Evolutionary conservation across 2,888 invertebrate species (phyloP).

Genomic region (Diaperis boleti): DNA sequence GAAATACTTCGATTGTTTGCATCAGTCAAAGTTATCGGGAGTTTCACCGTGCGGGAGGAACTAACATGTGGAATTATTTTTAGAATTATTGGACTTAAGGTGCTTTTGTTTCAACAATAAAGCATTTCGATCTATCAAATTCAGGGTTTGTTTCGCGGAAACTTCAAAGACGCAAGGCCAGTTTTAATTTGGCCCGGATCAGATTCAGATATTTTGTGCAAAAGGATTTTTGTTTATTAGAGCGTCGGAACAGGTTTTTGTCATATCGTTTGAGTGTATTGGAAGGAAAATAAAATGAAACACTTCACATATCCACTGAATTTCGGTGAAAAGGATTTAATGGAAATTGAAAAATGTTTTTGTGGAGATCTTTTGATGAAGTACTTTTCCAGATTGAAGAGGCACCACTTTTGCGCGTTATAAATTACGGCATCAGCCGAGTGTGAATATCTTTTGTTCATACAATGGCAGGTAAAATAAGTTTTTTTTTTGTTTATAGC

Average conservation of each 20-base stretch:
- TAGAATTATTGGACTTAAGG: background rate
- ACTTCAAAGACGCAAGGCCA: constrained; percentile 4
- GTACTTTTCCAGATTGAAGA: constrained; percentile 22
- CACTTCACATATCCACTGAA: constrained; percentile 29
- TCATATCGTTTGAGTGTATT: constrained; percentile 30
- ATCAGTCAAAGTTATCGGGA: background rate
- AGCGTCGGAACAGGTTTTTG: constrained; percentile 25
- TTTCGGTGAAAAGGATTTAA: constrained; percentile 25
- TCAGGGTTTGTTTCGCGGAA: background rate
- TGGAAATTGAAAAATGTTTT: constrained; percentile 31
- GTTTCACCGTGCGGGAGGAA: background rate
- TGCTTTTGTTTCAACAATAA: constrained; percentile 3
- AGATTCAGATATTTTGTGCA: constrained; percentile 22
- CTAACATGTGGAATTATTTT: background rate
- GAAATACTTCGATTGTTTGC: constrained; percentile 16
- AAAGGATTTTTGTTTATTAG: constrained; percentile 24
- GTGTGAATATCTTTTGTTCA: constrained; percentile 6
- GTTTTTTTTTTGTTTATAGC: constrained; percentile 36
- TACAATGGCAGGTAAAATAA: constrained; percentile 24
- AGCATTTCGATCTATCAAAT: background rate
- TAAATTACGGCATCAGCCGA: constrained; percentile 10
- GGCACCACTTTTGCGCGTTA: constrained; percentile 8
- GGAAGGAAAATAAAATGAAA: constrained; percentile 33
- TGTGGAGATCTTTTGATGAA: constrained; percentile 27
- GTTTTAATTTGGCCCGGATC: constrained; percentile 20